Evolutionary conservation across 2,113 vertebrate species (phyloP).

Genomic region (Sinosuthora webbiana): DNA sequence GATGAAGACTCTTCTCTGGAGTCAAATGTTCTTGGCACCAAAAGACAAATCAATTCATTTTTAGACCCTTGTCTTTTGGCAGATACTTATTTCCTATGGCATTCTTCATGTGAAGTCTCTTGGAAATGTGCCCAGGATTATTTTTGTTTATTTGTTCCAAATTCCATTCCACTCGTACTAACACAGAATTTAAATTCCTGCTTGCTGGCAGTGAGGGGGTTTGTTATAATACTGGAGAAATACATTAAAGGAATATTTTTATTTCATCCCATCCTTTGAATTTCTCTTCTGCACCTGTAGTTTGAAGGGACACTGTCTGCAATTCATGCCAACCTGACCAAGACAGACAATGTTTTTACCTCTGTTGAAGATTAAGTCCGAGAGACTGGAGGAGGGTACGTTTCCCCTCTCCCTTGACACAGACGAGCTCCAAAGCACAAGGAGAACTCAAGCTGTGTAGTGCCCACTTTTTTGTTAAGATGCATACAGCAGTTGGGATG

Average conservation of each 20-base stretch:
- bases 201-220: background rate
- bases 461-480: background rate
- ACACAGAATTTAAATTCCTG: constrained; percentile 46
- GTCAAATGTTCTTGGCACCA: background rate
- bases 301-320: background rate
- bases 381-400: background rate
- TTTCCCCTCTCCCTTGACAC: background rate
- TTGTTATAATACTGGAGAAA: constrained; percentile 3
- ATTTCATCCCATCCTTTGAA: background rate
- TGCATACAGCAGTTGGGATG: rapidly evolving
- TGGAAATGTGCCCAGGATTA: constrained; percentile 45
- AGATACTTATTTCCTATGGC: constrained; percentile 33
- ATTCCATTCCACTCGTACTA: constrained; percentile 1
- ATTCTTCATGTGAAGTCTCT: constrained; percentile 41
- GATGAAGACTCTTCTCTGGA: background rate
- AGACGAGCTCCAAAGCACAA: background rate
- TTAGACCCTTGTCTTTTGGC: constrained; percentile 38
- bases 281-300: background rate
- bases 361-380: background rate
- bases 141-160: constrained; percentile 64
- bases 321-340: background rate
- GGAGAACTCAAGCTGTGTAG: background rate
- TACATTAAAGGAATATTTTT: background rate
- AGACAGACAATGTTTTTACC: background rate
- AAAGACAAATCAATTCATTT: constrained; percentile 2